These are phyloP conservation scores for Furcula furcula DNA, from an alignment of 2,888 invertebrate species.

Conservation along the genomic window DNA sequence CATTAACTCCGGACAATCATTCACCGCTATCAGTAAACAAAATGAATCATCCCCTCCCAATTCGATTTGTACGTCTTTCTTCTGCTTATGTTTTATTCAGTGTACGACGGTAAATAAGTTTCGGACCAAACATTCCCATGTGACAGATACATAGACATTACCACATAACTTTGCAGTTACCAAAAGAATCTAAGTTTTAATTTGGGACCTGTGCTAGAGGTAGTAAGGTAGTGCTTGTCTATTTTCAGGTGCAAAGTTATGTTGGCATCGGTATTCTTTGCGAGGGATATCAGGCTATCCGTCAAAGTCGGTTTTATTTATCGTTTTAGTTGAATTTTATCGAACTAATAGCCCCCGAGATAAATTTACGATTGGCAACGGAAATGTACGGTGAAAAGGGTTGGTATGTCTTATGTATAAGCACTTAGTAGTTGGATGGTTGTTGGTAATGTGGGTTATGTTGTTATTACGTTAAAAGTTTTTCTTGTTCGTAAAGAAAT, in stretches of 20 bases:
- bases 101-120: constrained; percentile 70
- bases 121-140: constrained; percentile 77
- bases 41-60: constrained; percentile 53
- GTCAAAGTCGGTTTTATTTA: constrained; percentile 79
- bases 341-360: constrained; percentile 78
- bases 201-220: constrained; percentile 3
- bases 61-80: constrained; percentile 59
- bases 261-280: constrained; percentile 57
- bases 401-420: constrained; percentile 38
- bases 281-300: constrained; percentile 74
- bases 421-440: constrained; percentile 15
- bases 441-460: background rate
- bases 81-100: constrained; percentile 71
- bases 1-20: too few species aligned
- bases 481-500: too few species aligned
- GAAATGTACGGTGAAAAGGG: constrained; percentile 68
- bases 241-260: constrained; percentile 20
- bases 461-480: too few species aligned
- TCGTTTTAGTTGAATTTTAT: constrained; percentile 81
- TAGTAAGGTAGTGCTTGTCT: constrained; percentile 17
- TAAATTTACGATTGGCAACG: constrained; percentile 76
- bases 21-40: constrained; percentile 43
- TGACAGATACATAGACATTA: constrained; percentile 68
- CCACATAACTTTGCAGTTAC: constrained; percentile 21
- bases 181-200: constrained; percentile 1